Evolutionary conservation across 2,797 vertebrate species (phyloP), one percentile per base, ranked within the genome.

Genomic region (Myotis planiceps): DNA sequence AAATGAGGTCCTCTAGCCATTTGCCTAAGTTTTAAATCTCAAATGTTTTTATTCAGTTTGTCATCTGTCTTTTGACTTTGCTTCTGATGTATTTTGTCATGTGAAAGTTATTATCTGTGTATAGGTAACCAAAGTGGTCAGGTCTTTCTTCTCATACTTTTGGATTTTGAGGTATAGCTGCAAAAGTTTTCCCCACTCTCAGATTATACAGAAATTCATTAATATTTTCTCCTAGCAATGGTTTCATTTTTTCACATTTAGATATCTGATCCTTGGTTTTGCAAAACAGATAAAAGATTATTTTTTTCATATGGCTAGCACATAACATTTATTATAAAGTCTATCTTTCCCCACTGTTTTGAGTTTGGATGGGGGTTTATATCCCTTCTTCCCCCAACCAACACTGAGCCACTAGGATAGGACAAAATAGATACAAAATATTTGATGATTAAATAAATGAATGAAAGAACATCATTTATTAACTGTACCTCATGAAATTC

Each of bases 221-320:
- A 45, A 85, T 8, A 6, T 25, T 80, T 80, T 79, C 27, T 65
- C 81, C 32, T 37, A 85, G 9, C 16, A 69, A 42, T 65, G 66
- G 51, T 13, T 88, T 76, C 12, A 47, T 9, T 80, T 90, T 69
- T 76, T 74, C 69, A 53, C n/a, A 83, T 63, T 93, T 87, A 91
- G 37, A 9, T 80, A 42, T 51, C 53, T 66, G 49, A 74, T 66
- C 23, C 47, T 58, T 49, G 27, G 47, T 88, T 92, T 78, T 25
- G 39, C 88, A 39, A 82, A 94, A 25, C 2, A 79, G 58, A 66
- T 18, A 19, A 27, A 37, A 91, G n/a, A 29, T 34, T 88, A 39
- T 34, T 58, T 86, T 76, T 39, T 71, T 79, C 16, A 87, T 71
- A 55, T 18, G n/a, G 37, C 47, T 91, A 93, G 23, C 12, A 19